Base-by-base conservation (phyloP, 2,888 invertebrate genomes). In the Rhagonycha fulva region DNA sequence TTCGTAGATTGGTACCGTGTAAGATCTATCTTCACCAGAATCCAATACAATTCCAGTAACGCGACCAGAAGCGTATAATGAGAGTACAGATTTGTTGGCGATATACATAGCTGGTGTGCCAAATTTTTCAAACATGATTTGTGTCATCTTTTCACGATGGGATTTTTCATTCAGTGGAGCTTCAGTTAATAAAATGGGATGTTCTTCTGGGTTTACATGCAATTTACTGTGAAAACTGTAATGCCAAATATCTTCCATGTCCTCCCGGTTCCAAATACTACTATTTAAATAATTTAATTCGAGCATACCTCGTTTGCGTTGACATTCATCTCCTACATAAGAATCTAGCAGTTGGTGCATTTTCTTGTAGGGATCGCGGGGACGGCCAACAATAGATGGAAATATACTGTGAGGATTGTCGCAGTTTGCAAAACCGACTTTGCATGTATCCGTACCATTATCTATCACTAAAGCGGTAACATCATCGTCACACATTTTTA, bases 171-270 rank as follows among this genome's bases (percentile, higher is more conserved):
- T 96, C 84, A 95, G 91, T 80, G 96, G 96, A 70, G 96, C 95
- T 89, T 96, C 96, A 75, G 96, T 96, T 84, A 96, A 91, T 83
- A 96, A 91, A 80, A 96, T 95, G 81, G 96, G 96, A 89, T 96
- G 96, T 87, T 96, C 96, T 88, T 96, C 97, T 79, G 98, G 97
- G 74, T 97, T 97, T 72, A 98, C 97, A 89, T 98, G 94, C 87
- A 98, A 92, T 89, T 98, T 97, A 88, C 98, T 98, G 94, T 98
- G 98, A 93, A 98, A 98, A 86, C 97, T 97, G 91, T 98, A 98
- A 89, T 98, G 98, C 98, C 98, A 98, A 91, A 98, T 98, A 90
- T 98, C 97, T 90, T 98, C 98, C 98, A 98, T 98, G 86, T 97
- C 97, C n/a, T n/a, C n/a, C n/a, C n/a, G n/a, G 86, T 98, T 97